phyloP scores from a whole-genome alignment of 64 coral and sea anemone genomes.

The Actinia equina region DNA sequence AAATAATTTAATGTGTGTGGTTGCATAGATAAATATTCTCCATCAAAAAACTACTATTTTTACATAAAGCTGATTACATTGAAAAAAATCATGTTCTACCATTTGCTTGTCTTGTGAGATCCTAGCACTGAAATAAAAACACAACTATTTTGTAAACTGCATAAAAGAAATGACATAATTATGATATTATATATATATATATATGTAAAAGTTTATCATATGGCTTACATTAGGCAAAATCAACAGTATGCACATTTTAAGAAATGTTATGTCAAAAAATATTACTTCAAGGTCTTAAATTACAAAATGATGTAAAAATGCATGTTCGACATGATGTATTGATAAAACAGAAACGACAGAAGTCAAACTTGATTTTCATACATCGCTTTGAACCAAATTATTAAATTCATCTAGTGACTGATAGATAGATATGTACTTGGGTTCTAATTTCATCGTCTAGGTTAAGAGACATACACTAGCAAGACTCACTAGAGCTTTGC shows the following conservation, averaged over 20 bases:
- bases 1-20: constrained; percentile 6
- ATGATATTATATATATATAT: neutral
- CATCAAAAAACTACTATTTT: neutral
- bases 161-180: neutral
- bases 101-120: neutral
- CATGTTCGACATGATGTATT: neutral
- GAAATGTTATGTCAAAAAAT: constrained; percentile 17
- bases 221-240: neutral
- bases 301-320: neutral
- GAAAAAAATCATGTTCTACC: neutral
- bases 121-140: neutral
- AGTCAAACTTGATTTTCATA: neutral
- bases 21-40: constrained; percentile 4
- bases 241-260: neutral
- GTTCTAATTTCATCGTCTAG: neutral
- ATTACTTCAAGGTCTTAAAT: neutral
- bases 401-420: neutral
- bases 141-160: neutral
- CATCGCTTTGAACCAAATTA: neutral
- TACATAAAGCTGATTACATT: neutral
- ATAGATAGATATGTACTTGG: neutral
- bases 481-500: too few species aligned
- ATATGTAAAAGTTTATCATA: neutral
- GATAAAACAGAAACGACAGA: neutral
- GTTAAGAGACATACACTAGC: neutral